A percentile compares a stretch with the other conserved stretches of the same genome.
Evolutionary conservation across 2,797 vertebrate species (phyloP).

Genomic region (Girardinus metallicus): DNA sequence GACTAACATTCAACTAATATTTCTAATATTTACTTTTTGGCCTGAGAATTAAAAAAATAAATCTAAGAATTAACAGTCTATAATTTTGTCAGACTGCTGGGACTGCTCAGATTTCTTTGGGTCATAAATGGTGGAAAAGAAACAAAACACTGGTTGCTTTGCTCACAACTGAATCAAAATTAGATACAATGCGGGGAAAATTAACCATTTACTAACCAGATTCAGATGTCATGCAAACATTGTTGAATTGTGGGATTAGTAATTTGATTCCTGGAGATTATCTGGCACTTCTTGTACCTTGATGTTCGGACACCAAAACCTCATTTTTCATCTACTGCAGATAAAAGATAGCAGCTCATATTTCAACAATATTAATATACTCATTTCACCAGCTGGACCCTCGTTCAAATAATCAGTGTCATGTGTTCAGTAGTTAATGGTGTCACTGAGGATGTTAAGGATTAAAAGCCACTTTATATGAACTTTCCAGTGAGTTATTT

Average conservation of each 20-base stretch:
- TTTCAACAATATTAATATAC: background rate
- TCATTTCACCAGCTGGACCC: background rate
- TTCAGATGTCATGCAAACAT: background rate
- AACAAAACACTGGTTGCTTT: background rate
- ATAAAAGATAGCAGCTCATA: background rate
- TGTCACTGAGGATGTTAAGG: background rate
- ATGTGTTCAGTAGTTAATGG: background rate
- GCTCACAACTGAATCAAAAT: background rate
- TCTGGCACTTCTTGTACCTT: background rate
- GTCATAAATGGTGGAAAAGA: background rate
- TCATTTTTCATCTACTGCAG: background rate
- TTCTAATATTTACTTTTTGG: background rate
- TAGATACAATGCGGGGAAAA: background rate
- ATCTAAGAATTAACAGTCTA: background rate
- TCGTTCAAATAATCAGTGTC: background rate
- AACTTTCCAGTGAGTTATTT: background rate
- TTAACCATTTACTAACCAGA: background rate
- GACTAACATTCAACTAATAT: background rate
- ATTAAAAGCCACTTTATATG: background rate
- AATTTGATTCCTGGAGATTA: background rate
- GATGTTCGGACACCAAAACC: background rate
- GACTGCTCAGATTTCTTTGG: background rate
- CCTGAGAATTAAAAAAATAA: background rate
- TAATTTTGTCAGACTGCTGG: background rate
- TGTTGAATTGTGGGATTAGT: background rate